Conservation (phyloP, 1,140 invertebrate species). For the Caerostris darwini region DNA sequence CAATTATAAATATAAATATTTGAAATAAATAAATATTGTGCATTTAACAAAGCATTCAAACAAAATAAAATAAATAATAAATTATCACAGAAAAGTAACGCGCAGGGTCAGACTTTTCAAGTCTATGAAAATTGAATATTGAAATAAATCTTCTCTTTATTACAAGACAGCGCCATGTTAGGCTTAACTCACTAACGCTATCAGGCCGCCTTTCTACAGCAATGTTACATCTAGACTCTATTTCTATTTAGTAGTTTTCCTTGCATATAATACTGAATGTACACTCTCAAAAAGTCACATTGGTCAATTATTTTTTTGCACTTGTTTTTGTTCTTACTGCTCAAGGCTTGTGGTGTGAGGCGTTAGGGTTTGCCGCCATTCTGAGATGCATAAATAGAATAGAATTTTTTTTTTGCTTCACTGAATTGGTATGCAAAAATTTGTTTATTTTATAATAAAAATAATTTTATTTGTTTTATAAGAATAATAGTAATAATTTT, state of each 20-base stretch:
- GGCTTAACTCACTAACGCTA: slow-evolving; percentile 65
- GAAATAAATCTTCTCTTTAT: slow-evolving; percentile 36
- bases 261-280: slow-evolving; percentile 73
- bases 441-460: too few relatives aligned
- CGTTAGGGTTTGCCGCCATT: background rate
- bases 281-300: slow-evolving; percentile 50
- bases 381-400: background rate
- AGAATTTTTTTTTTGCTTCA: too few relatives aligned
- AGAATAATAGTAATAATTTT: too few relatives aligned
- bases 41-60: background rate
- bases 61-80: slow-evolving; percentile 34
- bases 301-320: slow-evolving; percentile 68
- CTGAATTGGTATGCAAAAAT: too few relatives aligned
- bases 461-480: too few relatives aligned
- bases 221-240: slow-evolving; percentile 61
- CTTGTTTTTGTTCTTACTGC: slow-evolving; percentile 41
- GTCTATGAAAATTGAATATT: background rate
- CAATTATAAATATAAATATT: too few relatives aligned
- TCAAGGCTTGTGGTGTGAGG: slow-evolving; percentile 1
- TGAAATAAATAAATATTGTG: too few relatives aligned
- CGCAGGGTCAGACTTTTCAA: slow-evolving; percentile 52
- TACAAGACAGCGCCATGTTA: slow-evolving; percentile 65
- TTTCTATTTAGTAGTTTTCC: slow-evolving; percentile 61
- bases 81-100: slow-evolving; percentile 73
- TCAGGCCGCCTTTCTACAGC: slow-evolving; percentile 67